Conservation (phyloP, 2,888 invertebrate genomes). For the Cephus pulcher region DNA sequence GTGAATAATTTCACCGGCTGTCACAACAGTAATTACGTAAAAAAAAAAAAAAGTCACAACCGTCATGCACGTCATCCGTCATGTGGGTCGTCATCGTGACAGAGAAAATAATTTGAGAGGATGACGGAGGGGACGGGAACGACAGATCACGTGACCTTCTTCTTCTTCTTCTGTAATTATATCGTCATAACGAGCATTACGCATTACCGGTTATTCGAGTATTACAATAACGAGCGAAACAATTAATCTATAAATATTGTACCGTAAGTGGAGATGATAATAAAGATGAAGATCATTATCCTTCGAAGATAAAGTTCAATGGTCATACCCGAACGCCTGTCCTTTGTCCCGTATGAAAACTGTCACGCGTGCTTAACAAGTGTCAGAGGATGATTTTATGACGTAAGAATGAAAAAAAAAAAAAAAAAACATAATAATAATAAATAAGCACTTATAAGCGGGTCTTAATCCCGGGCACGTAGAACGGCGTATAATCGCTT, state of each 20-base stretch:
- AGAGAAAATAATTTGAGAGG: no score
- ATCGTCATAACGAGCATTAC: conserved; percentile 48
- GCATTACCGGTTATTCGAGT: conserved; percentile 46
- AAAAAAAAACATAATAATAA: not conserved
- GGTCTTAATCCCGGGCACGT: conserved; percentile 1
- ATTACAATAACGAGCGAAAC: conserved; percentile 52
- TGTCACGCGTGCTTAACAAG: not conserved
- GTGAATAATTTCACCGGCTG: no score
- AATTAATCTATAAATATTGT: conserved; percentile 62
- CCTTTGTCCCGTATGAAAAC: not conserved
- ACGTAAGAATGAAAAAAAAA: not conserved
- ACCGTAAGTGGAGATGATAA: conserved; percentile 54
- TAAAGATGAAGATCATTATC: conserved; percentile 59
- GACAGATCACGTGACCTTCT: not conserved
- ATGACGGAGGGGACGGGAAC: no score
- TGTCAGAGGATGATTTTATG: not conserved
- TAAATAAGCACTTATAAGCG: not conserved
- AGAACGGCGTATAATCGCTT: not conserved
- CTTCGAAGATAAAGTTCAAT: conserved; percentile 37
- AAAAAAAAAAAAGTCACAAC: no score
- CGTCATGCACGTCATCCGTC: no score
- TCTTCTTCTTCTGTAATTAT: conserved; percentile 51
- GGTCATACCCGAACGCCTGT: not conserved
- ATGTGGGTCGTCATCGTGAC: no score
- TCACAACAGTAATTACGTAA: no score